Conservation (phyloP, 1,140 invertebrate species). For the Sycobia sp. region DNA sequence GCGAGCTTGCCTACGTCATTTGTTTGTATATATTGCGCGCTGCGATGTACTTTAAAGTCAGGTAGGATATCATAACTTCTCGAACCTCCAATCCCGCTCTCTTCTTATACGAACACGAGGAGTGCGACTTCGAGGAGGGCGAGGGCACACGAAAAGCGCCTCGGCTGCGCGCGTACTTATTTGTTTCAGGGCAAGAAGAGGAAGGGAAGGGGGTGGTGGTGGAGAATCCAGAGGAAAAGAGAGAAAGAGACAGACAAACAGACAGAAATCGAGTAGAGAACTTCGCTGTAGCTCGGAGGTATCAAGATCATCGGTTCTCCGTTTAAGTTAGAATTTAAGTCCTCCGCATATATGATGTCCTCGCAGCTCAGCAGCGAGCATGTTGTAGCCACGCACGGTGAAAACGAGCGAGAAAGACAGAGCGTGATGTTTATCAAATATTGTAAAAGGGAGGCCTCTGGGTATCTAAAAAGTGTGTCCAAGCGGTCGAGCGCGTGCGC, state of each 20-base stretch:
- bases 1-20: neutral
- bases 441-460: slow-evolving; percentile 24
- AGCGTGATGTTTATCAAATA: slow-evolving; percentile 35
- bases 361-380: slow-evolving; percentile 14
- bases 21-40: neutral
- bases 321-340: slow-evolving; percentile 31
- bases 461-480: slow-evolving; percentile 6
- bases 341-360: neutral
- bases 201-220: neutral
- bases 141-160: slow-evolving; percentile 3
- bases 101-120: neutral
- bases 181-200: neutral
- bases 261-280: slow-evolving; percentile 2
- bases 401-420: too few species aligned
- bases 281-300: slow-evolving; percentile 9
- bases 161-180: neutral
- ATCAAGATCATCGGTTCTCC: slow-evolving; percentile 24
- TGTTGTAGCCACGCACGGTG: too few species aligned
- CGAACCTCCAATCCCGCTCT: neutral
- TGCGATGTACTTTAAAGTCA: slow-evolving; percentile 25
- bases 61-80: slow-evolving; percentile 24
- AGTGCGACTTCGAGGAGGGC: too few species aligned
- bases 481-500: too few species aligned
- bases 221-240: too few species aligned
- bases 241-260: neutral